Percentiles rank a stretch among this genome's conserved stretches.
phyloP scores from a whole-genome alignment of 2,888 invertebrate genomes.

The Salpingus planirostris region DNA sequence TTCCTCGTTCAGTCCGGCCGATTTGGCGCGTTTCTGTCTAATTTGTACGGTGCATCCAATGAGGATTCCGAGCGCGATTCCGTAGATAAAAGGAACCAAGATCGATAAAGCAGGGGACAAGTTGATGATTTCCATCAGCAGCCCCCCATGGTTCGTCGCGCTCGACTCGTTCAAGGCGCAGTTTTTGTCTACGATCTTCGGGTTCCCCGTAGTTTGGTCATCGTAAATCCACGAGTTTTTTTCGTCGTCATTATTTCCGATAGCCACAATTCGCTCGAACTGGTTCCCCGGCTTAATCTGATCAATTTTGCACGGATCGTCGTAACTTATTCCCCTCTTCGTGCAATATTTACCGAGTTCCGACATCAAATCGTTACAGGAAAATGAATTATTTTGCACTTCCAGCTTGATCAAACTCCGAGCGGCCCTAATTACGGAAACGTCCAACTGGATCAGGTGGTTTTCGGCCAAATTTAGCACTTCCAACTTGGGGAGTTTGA shows the following conservation, averaged over 20 bases:
- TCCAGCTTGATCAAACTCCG: slow-evolving; percentile 45
- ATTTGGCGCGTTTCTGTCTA: too few relatives aligned
- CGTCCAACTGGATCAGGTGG: slow-evolving; percentile 47
- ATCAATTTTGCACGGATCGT: slow-evolving; percentile 33
- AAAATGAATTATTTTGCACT: slow-evolving; percentile 49
- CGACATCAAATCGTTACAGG: slow-evolving; percentile 45
- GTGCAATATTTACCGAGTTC: slow-evolving; percentile 42
- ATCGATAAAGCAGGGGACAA: slow-evolving; percentile 17
- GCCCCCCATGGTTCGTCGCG: slow-evolving; percentile 10
- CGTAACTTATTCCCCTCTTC: slow-evolving; percentile 40
- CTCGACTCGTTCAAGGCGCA: slow-evolving; percentile 6
- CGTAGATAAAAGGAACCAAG: slow-evolving; percentile 11
- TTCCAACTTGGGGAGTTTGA: slow-evolving; percentile 46
- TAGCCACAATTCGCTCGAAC: slow-evolving; percentile 49
- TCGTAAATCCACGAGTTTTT: slow-evolving; percentile 38
- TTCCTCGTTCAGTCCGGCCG: background rate
- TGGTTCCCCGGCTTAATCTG: slow-evolving; percentile 36
- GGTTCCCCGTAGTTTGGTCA: slow-evolving; percentile 26
- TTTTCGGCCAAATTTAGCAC: slow-evolving; percentile 54
- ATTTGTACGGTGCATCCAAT: slow-evolving; percentile 6
- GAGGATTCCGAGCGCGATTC: slow-evolving; percentile 10
- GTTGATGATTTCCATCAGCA: slow-evolving; percentile 17
- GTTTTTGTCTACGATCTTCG: slow-evolving; percentile 15
- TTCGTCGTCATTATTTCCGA: slow-evolving; percentile 30
- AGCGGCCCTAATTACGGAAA: slow-evolving; percentile 44